Evolutionary conservation across 1,140 invertebrate species (phyloP).

Genomic region (Monomorium pharaonis): DNA sequence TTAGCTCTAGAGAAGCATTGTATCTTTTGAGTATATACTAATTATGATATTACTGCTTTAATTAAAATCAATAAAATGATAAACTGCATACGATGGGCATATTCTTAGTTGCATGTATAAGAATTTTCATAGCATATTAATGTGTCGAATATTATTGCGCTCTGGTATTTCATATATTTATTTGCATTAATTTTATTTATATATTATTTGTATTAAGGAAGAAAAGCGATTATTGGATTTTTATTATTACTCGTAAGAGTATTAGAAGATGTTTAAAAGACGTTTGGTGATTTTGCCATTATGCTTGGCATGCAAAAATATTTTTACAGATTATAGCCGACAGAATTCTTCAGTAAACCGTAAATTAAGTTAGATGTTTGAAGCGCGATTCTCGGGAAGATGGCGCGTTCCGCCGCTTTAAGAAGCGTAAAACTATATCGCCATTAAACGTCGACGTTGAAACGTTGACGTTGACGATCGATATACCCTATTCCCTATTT

Average conservation of each 20-base stretch:
- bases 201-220: background rate
- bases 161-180: background rate
- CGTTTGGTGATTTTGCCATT: background rate
- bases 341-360: constrained; percentile 34
- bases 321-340: background rate
- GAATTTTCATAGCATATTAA: background rate
- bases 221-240: background rate
- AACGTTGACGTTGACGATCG: constrained; percentile 38
- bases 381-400: constrained; percentile 1
- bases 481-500: constrained; percentile 39
- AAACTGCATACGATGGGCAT: background rate
- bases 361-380: constrained; percentile 63
- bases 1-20: background rate
- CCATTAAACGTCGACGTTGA: constrained; percentile 12
- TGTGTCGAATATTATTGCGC: background rate
- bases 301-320: constrained; percentile 10
- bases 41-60: background rate
- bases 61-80: background rate
- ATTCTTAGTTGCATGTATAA: background rate
- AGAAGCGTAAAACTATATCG: constrained; percentile 36
- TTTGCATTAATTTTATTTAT: background rate
- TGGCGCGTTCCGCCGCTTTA: background rate
- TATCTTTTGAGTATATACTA: constrained; percentile 3
- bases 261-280: constrained; percentile 19
- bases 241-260: background rate